Evolutionary conservation across 2,797 vertebrate species (phyloP), one percentile per base, ranked within the genome.

Genomic region (Microctenopoma steveboyesi): DNA sequence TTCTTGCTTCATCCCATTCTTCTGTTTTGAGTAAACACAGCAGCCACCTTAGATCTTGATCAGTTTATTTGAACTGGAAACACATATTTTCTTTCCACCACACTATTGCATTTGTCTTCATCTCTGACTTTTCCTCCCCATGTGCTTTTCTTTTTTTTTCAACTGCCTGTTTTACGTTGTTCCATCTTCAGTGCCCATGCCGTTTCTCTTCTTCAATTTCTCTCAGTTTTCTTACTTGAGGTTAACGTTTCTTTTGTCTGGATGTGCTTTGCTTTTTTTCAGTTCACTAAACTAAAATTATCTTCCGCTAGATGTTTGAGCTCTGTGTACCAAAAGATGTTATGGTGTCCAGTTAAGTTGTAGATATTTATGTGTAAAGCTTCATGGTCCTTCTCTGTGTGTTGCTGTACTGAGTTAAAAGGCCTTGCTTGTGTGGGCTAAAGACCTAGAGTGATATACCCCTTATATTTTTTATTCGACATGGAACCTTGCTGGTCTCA

Each of bases 81-180:
- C 63, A 1, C 69, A 76, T 79, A 22, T 45, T 64, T 69, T 79
- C 57, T 73, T 81, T 55, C 74, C 63, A 69, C 72, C 49, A 47
- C 30, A 30, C 43, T 35, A 69, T 87, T 57, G 0, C 73, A 90
- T 90, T 82, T 84, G 83, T 89, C 87, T 86, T 88, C 59, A 82
- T 88, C 78, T 69, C 13, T 54, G 40, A 49, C 75, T 74, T 59
- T 7, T 72, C 81, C 73, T 85, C 65, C 57, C 78, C 61, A 42
- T 74, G 49, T 69, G 53, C 63, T 65, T 76, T 76, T 77, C 65
- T 22, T 68, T 57, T 78, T 56, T 65, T 50, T 74, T 60, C 52
- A 52, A 71, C 48, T 73, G 51, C 55, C 64, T 54, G 25, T 84
- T 89, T 85, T 78, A 79, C 86, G 81, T 79, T 69, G 58, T 60